Percentiles rank a stretch among this genome's conserved stretches.
Conservation (phyloP, 2,113 vertebrate species). For the Bos taurus region DNA sequence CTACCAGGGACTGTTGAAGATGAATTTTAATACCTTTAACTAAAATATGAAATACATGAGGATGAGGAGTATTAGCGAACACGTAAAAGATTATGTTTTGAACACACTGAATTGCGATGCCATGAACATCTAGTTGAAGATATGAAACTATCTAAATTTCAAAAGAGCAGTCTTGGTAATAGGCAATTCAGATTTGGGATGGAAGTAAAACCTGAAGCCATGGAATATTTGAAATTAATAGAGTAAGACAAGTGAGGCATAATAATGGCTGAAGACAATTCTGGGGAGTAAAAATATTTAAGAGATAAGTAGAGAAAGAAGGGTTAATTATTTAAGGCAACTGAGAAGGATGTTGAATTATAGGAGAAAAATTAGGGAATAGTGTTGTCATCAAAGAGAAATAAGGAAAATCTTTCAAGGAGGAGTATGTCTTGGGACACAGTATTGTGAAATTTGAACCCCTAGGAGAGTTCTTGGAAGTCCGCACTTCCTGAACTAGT, state of each 20-base stretch:
- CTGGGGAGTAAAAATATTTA: neutral
- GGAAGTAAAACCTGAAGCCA: neutral
- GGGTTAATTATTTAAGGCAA: neutral
- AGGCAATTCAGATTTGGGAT: neutral
- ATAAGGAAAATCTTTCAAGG: neutral
- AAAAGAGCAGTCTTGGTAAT: neutral
- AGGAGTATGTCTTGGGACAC: neutral
- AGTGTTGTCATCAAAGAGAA: neutral
- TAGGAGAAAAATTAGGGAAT: neutral
- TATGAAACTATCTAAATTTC: neutral
- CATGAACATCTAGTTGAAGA: neutral
- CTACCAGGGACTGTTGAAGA: neutral
- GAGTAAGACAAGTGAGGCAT: neutral
- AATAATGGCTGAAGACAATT: neutral
- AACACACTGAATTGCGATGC: neutral
- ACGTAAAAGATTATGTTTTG: neutral
- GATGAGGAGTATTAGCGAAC: neutral
- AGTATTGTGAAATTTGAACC: neutral
- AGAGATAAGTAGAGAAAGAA: neutral
- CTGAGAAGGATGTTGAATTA: neutral
- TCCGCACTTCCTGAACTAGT: neutral
- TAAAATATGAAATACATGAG: neutral
- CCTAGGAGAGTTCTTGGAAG: neutral
- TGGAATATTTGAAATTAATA: neutral
- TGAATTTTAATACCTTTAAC: slow-evolving; percentile 19